Evolutionary conservation across 2,888 invertebrate species (phyloP).

Genomic region (Cosmia pyralina): DNA sequence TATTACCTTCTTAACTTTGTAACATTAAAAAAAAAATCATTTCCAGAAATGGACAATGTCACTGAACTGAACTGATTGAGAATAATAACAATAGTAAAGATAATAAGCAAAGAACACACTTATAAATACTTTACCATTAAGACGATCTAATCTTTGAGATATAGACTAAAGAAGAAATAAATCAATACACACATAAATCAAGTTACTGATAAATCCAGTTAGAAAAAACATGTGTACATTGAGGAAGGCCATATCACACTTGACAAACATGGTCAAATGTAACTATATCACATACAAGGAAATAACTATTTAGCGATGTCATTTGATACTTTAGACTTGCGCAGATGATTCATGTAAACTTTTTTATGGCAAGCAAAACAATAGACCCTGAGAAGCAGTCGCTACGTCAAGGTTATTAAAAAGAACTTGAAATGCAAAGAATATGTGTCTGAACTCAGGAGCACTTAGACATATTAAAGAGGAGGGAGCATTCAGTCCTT

Average conservation of each 20-base stretch:
- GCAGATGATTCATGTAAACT: constrained; percentile 14
- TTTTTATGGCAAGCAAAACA: constrained; percentile 29
- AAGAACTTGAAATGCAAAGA: constrained; percentile 17
- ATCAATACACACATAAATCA: constrained; percentile 20
- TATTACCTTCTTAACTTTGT: background rate
- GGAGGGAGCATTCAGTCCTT: constrained; percentile 47
- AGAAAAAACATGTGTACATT: constrained; percentile 27
- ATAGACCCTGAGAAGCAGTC: constrained; percentile 9
- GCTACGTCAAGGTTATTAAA: constrained; percentile 18
- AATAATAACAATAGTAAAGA: constrained; percentile 2
- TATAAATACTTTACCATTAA: background rate
- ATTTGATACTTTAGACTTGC: constrained; percentile 12
- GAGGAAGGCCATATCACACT: constrained; percentile 48
- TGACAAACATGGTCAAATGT: constrained; percentile 45
- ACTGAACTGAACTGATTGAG: background rate
- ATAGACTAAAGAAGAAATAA: constrained; percentile 18
- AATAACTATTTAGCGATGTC: constrained; percentile 21
- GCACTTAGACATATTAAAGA: constrained; percentile 50
- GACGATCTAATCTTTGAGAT: constrained; percentile 18
- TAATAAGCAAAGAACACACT: background rate
- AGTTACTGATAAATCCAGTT: constrained; percentile 11
- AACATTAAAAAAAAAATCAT: background rate
- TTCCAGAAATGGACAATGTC: background rate
- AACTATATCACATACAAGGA: constrained; percentile 43
- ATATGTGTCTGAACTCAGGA: constrained; percentile 25